These are phyloP conservation scores for Danio jaintianensis DNA, from an alignment of 2,797 vertebrate species.

Conservation along the genomic window DNA sequence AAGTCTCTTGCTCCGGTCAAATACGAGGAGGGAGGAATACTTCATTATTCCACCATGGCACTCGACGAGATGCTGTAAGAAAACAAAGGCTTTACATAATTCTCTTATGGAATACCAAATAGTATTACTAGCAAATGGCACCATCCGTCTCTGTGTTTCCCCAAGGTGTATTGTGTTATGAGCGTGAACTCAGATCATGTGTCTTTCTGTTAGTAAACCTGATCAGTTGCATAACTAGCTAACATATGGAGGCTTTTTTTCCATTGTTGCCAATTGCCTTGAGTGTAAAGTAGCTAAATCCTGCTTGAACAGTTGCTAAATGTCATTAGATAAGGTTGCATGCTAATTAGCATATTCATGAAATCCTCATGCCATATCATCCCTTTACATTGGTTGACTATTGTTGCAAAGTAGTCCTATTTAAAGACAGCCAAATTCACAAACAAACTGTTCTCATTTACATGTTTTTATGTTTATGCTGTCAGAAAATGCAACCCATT, in stretches of 20 bases:
- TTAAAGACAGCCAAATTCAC: too few species aligned
- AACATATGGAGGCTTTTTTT: neutral
- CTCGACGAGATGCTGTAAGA: neutral
- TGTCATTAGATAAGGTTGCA: too few species aligned
- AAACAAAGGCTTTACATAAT: neutral
- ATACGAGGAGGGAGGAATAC: slow-evolving; percentile 9
- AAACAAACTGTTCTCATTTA: too few species aligned
- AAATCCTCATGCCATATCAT: too few species aligned
- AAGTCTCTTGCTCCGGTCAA: slow-evolving; percentile 21
- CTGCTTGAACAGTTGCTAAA: too few species aligned
- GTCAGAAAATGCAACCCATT: too few species aligned
- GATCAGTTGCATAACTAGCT: neutral
- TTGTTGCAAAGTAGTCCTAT: too few species aligned
- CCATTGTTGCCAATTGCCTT: too few species aligned
- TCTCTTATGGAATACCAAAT: neutral
- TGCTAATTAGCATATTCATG: too few species aligned
- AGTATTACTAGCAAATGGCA: neutral
- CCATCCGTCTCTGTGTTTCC: neutral
- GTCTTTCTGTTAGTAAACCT: neutral
- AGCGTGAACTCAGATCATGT: neutral
- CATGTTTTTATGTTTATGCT: too few species aligned
- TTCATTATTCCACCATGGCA: neutral
- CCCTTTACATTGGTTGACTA: too few species aligned
- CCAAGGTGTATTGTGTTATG: neutral
- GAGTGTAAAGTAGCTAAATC: too few species aligned